Evolutionary conservation across 2,113 vertebrate genomes (phyloP), one percentile per base, ranked within the genome.

Genomic region (Glaucidium brasilianum): DNA sequence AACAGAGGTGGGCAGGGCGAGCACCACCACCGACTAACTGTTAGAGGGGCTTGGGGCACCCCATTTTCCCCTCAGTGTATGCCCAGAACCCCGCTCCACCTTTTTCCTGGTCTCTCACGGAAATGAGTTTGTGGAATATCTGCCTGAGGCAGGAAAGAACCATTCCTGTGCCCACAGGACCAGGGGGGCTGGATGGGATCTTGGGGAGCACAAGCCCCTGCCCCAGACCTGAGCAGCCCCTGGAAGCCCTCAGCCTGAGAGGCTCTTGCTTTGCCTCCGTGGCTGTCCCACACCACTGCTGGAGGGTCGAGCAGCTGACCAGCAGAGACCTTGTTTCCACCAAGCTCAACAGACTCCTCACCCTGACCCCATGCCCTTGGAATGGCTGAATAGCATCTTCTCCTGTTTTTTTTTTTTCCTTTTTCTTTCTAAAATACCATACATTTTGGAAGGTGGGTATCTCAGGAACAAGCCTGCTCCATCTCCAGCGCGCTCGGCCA

Each of bases 201-300:
- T 9, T 2, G 3, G 60, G 74, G 59, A 45, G 49, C 59, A 7
- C 2, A 16, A 14, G 15, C 17, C 56, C 1, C 0, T 3, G 9
- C 8, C 67, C 60, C 74, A 56, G 67, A 5, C 1, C 39, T 2
- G 18, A 45, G 19, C 21, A 69, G n/a, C 59, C 39, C 16, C 15
- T 4, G 11, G 19, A 12, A 17, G n/a, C 43, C 34, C 12, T 15
- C 43, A 32, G 68, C 60, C 64, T 5, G 3, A 3, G 34, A 22
- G 29, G 52, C 19, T 56, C 58, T 22, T 6, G 83, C n/a, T 23
- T 23, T 43, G 45, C 18, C 55, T 39, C 0, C 13, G 45, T 2
- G 27, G 11, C 1, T 0, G n/a, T 12, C 5, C 45, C 66, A 47
- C 21, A 4, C 21, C 2, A 2, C 80, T 71, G 55, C 76, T 7